Base-by-base conservation (phyloP, 2,113 vertebrate species). In the Aviceda subcristata region DNA sequence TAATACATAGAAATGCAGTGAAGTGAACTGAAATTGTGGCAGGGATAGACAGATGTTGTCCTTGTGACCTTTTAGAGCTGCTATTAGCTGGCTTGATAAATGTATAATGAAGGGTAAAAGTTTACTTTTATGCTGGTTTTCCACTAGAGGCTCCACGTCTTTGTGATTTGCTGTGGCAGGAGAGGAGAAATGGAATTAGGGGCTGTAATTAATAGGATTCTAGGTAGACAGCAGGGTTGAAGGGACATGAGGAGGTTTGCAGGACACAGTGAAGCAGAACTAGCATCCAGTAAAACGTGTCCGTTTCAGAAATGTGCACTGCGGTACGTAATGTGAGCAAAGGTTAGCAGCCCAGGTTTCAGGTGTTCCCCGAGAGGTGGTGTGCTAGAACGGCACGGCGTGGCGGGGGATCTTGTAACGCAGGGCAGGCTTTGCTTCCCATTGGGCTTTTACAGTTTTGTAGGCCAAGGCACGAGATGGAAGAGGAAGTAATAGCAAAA, bases 21-120 rank as follows among this genome's bases (percentile, higher is more conserved):
- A 77, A 62, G 45, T 79, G 62, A 75, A 56, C 69, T 78, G 57
- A 84, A 91, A 64, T 39, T 56, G 89, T 90, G 48, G 29, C 46
- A 89, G 50, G 20, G 45, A 62, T 66, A 43, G 71, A 45, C 60
- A 86, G 63, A 55, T 95, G 68, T 51, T 92, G 82, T 84, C 71
- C 55, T 30, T 69, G 43, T 71, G 85, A 81, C 91, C 91, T 86
- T 86, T 90, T 76, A 78, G 45, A 81, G 64, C 86, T 94, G 79
- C 82, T 84, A 0, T 88, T 84, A 62, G 30, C 67, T 91, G 59
- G 34, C 38, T 74, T 91, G 75, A 67, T 91, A 92, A 88, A 84
- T 74, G 23, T 67, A 36, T 86, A 68, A 75, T 46, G 69, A 91
- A 91, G 46, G 73, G 60, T 84, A 50, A 71, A 80, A 51, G 69